phyloP scores from a whole-genome alignment of 23 tunicate species.

The Diplosoma virens region DNA sequence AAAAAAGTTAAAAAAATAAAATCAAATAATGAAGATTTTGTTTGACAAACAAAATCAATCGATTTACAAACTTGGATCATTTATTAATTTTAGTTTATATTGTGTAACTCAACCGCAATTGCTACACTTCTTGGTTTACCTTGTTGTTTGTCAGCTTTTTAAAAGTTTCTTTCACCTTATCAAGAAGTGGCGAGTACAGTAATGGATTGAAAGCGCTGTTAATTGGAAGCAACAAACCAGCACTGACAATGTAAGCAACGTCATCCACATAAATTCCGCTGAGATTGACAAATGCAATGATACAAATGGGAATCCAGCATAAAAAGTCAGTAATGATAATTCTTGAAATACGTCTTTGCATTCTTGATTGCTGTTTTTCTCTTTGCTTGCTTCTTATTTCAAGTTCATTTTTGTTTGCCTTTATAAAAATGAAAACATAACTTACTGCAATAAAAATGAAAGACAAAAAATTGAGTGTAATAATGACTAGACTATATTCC shows the following conservation, averaged over 20 bases:
- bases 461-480: conserved; percentile 17
- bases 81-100: too few relatives aligned
- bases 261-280: not conserved
- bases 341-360: conserved; percentile 23
- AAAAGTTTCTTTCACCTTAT: too few relatives aligned
- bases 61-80: too few relatives aligned
- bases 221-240: conserved; percentile 34
- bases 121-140: too few relatives aligned
- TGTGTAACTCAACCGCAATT: too few relatives aligned
- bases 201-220: conserved; percentile 40
- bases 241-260: not conserved
- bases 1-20: too few relatives aligned
- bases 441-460: conserved; percentile 7
- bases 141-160: too few relatives aligned
- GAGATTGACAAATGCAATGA: conserved; percentile 16
- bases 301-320: conserved; percentile 42
- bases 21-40: too few relatives aligned
- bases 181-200: conserved; percentile 14
- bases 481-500: not conserved
- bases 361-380: not conserved
- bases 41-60: too few relatives aligned
- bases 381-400: not conserved
- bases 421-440: not conserved
- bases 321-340: conserved; percentile 25
- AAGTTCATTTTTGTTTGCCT: not conserved